Conservation (phyloP, 1,140 invertebrate genomes). For the Zaprionus vittiger region DNA sequence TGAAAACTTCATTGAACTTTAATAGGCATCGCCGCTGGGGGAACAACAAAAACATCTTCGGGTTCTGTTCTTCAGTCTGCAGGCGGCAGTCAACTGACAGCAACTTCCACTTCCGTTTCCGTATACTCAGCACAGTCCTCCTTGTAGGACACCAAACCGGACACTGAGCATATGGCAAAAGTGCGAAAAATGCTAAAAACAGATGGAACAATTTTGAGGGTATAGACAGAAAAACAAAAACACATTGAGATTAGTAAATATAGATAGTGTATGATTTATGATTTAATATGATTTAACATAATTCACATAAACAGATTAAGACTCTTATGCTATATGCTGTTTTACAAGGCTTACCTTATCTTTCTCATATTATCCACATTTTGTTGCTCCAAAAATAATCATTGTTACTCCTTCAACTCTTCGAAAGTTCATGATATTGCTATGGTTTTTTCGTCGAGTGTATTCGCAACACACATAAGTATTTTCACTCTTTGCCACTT, state of each 20-base stretch:
- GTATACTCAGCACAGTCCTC: background rate
- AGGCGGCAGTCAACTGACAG: conserved; percentile 20
- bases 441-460: background rate
- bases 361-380: no score
- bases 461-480: background rate
- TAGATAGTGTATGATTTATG: no score
- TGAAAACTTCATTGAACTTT: conserved; percentile 80
- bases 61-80: background rate
- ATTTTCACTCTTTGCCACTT: background rate
- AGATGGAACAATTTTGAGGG: no score
- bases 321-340: no score
- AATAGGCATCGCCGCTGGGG: conserved; percentile 62
- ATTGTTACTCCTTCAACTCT: background rate
- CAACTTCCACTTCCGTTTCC: conserved; percentile 30
- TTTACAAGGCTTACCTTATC: no score
- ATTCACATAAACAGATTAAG: no score
- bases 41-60: conserved; percentile 60
- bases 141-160: conserved; percentile 33
- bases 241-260: no score
- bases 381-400: no score
- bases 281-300: no score
- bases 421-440: background rate
- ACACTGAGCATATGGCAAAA: background rate
- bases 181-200: conserved; percentile 1
- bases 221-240: background rate